These are phyloP conservation scores for Bombus polaris DNA, from an alignment of 1,140 invertebrate species.

Conservation along the genomic window DNA sequence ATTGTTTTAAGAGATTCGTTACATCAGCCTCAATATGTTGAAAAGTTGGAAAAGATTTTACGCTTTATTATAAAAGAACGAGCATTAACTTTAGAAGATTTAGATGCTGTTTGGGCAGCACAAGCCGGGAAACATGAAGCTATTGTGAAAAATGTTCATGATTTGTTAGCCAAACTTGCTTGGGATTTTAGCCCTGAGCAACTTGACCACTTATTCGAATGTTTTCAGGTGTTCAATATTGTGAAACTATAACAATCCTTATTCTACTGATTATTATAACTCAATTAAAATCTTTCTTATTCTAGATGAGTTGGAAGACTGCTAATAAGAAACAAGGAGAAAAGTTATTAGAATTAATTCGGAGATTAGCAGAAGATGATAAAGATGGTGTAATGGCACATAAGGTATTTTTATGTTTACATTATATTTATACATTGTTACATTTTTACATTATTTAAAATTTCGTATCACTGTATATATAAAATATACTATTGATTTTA, in stretches of 20 bases:
- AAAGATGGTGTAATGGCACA: conserved; percentile 99
- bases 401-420: conserved; percentile 86
- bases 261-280: conserved; percentile 5
- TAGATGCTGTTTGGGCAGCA: conserved; percentile 98
- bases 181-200: conserved; percentile 99
- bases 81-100: conserved; percentile 93
- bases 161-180: conserved; percentile 96
- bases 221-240: conserved; percentile 91
- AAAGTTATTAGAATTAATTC: conserved; percentile 96
- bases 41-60: conserved; percentile 98
- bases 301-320: conserved; percentile 95
- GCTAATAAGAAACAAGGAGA: conserved; percentile 98
- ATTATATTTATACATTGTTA: neutral
- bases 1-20: conserved; percentile 97
- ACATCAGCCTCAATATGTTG: conserved; percentile 99
- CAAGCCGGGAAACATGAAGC: conserved; percentile 97
- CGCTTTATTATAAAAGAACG: conserved; percentile 98
- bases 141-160: conserved; percentile 98
- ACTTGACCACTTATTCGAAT: conserved; percentile 98
- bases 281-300: conserved; percentile 34
- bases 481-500: neutral
- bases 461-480: neutral
- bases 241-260: neutral
- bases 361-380: conserved; percentile 97
- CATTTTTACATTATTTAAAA: neutral